phyloP scores from a whole-genome alignment of 1,140 invertebrate species.

The Musca domestica region DNA sequence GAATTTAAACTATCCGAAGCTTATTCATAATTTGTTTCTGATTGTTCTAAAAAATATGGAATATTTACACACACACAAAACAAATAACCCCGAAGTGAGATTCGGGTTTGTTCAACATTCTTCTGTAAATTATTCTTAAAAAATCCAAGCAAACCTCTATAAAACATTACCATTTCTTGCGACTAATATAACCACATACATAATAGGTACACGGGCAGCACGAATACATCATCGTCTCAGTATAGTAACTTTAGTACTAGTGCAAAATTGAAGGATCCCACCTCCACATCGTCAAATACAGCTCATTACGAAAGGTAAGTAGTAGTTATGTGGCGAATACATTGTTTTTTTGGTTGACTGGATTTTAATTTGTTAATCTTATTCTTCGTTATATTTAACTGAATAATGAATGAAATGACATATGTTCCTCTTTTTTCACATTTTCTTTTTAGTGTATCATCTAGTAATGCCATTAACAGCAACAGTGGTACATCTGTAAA shows the following conservation, averaged over 20 bases:
- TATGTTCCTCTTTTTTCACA: neutral
- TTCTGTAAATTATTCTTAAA: no score
- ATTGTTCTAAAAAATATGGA: no score
- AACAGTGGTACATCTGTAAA: constrained; percentile 52
- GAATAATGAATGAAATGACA: no score
- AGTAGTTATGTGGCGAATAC: neutral
- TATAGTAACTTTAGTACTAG: constrained; percentile 52
- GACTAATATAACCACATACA: no score
- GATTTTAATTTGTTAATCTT: neutral
- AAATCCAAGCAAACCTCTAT: no score
- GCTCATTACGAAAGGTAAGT: constrained; percentile 51
- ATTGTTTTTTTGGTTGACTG: constrained; percentile 14
- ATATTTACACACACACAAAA: no score
- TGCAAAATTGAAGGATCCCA: constrained; percentile 47
- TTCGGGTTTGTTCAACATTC: no score
- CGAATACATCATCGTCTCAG: constrained; percentile 49
- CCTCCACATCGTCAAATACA: constrained; percentile 37
- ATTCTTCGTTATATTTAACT: neutral
- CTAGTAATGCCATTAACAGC: constrained; percentile 59
- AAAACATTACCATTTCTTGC: no score
- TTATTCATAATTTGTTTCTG: no score
- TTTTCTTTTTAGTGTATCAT: constrained; percentile 42
- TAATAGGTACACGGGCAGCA: constrained; percentile 46
- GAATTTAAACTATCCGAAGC: no score
- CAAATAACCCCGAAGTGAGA: no score